Evolutionary conservation across 2,113 vertebrate genomes (phyloP), one percentile per base, ranked within the genome.

Genomic region (human (Homo sapiens)): DNA sequence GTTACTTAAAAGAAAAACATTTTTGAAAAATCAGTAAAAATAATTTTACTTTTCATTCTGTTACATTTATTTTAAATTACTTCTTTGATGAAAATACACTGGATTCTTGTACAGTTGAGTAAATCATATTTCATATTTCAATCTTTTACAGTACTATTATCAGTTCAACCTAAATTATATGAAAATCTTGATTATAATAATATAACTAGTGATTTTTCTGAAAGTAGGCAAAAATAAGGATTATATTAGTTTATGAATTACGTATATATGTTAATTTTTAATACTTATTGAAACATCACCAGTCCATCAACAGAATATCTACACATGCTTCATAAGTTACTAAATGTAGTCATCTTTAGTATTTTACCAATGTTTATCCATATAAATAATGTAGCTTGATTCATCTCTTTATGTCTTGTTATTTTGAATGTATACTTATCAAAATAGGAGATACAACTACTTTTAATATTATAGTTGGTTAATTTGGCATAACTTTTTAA

Each of bases 121-220:
- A 83, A 66, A 94, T 68, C 12, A 20, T 18, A 83, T 89, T 57
- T 57, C 83, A 79, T 72, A 80, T 93, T 57, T 72, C 35, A 82
- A 68, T 81, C 17, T 48, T 90, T 94, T 80, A 70, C 7, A 79
- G 8, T 2, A 68, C 18, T 59, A 64, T 52, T 66, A 75, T n/a
- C 20, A 96, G 38, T 83, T 91, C 12, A 75, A 75, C 6, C 6
- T 25, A 96, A 38, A 38, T 75, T 75, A 96, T 73, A 93, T 94
- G 30, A 90, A 96, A 72, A 52, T 79, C 32, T 96, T 90, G 8
- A 93, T 87, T 92, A 73, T 68, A 90, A 59, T n/a, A 57, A 80
- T 73, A 25, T 83, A 78, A 64, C 61, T 88, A 95, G 38, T 89
- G 10, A 84, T 86, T 81, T 95, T 88, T 27, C 14, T 85, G 16